Conservation (phyloP, 92 coral and sea anemone species). For the Siderastrea radians region DNA sequence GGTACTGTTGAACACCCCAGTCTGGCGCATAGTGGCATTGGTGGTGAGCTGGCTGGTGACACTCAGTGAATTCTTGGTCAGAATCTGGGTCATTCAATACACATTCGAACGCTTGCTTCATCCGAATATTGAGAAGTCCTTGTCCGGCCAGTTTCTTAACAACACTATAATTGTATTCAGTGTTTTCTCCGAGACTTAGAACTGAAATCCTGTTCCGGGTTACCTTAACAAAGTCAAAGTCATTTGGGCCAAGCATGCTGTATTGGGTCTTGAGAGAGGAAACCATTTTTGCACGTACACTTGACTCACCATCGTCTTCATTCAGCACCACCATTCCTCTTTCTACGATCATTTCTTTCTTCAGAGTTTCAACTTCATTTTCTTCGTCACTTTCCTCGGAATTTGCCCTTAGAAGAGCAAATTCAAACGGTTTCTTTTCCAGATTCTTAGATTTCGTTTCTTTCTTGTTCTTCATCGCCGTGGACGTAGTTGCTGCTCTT, state of each 20-base stretch:
- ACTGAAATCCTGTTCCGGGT: constrained; percentile 70
- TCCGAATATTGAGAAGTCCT: constrained; percentile 52
- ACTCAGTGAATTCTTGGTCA: not conserved
- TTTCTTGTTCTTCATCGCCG: constrained; percentile 35
- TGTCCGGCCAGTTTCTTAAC: constrained; percentile 74
- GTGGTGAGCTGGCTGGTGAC: not conserved
- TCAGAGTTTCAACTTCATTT: constrained; percentile 37
- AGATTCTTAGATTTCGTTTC: constrained; percentile 19
- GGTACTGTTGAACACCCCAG: not conserved
- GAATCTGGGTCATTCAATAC: constrained; percentile 16
- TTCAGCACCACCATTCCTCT: constrained; percentile 53
- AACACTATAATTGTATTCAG: constrained; percentile 67
- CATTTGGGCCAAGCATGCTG: constrained; percentile 37
- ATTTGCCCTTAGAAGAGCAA: constrained; percentile 55
- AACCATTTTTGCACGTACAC: constrained; percentile 34
- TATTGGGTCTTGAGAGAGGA: constrained; percentile 56
- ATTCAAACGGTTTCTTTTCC: constrained; percentile 66
- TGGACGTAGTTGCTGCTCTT: constrained; percentile 50
- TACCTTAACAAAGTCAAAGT: constrained; percentile 74
- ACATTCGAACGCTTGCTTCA: constrained; percentile 25
- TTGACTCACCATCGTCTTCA: constrained; percentile 49
- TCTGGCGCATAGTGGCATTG: not conserved
- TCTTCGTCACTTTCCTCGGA: constrained; percentile 66
- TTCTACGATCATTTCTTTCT: constrained; percentile 63
- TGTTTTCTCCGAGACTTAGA: constrained; percentile 42